Evolutionary conservation across 2,113 vertebrate species (phyloP).

Genomic region (Pterocles orientalis): DNA sequence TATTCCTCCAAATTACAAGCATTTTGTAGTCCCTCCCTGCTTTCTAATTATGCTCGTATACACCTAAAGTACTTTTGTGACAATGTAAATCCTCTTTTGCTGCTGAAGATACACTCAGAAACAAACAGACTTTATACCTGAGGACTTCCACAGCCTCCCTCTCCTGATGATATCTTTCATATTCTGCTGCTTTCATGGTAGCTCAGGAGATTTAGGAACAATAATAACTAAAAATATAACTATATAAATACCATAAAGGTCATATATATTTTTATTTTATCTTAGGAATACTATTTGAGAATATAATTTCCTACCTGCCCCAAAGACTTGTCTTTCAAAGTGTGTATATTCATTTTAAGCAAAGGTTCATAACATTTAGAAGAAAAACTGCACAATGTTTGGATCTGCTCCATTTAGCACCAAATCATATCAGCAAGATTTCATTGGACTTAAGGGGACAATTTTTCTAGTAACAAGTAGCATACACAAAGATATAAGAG

Average conservation of each 20-base stretch:
- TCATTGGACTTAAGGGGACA: constrained; percentile 17
- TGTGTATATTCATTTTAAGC: background rate
- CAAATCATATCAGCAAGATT: constrained; percentile 11
- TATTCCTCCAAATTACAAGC: background rate
- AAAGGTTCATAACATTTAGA: background rate
- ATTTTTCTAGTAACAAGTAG: constrained; percentile 8
- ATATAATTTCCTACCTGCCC: background rate
- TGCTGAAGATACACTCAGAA: background rate
- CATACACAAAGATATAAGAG: constrained; percentile 11
- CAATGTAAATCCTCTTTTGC: background rate
- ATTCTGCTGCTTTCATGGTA: background rate
- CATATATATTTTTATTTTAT: background rate
- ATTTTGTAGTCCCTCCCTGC: background rate
- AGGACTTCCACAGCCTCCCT: background rate
- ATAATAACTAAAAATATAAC: background rate
- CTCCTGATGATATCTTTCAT: background rate
- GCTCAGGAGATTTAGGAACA: background rate
- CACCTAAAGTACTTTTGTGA: background rate
- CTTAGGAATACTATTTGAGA: background rate
- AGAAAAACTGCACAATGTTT: background rate
- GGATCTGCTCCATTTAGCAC: constrained; percentile 42
- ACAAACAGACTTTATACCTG: background rate
- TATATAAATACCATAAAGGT: background rate
- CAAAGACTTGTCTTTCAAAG: constrained; percentile 1
- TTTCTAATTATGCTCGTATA: background rate